Evolutionary conservation across 2,113 vertebrate genomes (phyloP).

Genomic region (Chelonoidis abingdonii): DNA sequence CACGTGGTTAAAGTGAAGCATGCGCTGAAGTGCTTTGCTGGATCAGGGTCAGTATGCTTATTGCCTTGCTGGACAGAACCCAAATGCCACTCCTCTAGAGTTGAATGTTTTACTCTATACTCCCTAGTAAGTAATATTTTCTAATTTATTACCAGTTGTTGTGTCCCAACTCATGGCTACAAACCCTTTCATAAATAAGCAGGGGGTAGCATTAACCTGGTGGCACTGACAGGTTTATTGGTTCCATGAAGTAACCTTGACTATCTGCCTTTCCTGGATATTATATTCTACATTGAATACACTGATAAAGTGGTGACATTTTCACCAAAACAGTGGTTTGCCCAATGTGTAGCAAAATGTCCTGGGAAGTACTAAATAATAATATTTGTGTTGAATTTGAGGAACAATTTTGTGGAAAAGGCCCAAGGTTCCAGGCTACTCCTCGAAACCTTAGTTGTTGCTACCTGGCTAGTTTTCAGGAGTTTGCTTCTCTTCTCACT

Average conservation of each 20-base stretch:
- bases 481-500: neutral
- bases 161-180: neutral
- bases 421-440: neutral
- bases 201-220: neutral
- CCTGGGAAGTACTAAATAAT: neutral
- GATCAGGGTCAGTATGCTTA: neutral
- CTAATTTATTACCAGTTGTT: neutral
- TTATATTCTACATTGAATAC: neutral
- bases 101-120: neutral
- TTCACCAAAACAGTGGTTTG: neutral
- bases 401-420: rapidly evolving
- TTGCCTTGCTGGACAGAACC: neutral
- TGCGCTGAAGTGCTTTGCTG: neutral
- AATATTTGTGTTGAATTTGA: neutral
- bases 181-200: neutral
- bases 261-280: neutral
- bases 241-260: neutral
- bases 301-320: neutral
- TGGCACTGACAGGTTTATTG: neutral
- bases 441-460: neutral
- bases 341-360: neutral
- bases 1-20: rapidly evolving
- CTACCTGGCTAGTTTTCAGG: neutral
- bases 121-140: neutral
- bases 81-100: neutral